Evolutionary conservation across 2,888 invertebrate species (phyloP), one percentile per base, ranked within the genome.

Genomic region (Drosophila cyrtoloma): DNA sequence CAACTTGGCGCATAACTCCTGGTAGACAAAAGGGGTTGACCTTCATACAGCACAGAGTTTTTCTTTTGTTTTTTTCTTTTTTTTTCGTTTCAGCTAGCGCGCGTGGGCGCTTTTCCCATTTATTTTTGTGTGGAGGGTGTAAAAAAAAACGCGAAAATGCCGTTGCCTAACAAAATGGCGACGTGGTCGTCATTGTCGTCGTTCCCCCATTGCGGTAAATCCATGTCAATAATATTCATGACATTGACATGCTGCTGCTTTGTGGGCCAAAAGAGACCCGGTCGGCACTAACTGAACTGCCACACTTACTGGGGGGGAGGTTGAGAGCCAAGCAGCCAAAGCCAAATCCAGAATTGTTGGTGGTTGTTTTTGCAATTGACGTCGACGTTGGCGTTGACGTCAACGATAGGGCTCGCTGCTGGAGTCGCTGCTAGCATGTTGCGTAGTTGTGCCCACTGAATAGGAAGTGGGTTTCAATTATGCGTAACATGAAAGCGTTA

Each of bases 201-300:
- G 22, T 35, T 35, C 26, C 51, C 56, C 57, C 28, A 56, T 69
- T 75, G 78, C 51, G 72, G 75, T 63, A 90, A 86, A 86, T 86
- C 79, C 84, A 86, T 86, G 86, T 86, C 86, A 90, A 86, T 86
- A 86, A 90, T 86, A 86, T 90, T 90, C 90, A 88, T 83, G 90
- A 83, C 89, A 90, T 86, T 90, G 86, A 90, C 89, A 86, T 90
- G 83, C 47, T 22, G 14, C 47, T 26, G 47, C 81, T 90, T 90
- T 85, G 87, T 89, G 85, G 82, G 79, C 70, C 82, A 84, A 74
- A 74, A 63, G 64, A 71, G 65, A 63, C 66, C 55, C 57, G 37
- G 10, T 69, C 58, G 65, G 55, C 64, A 56, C 39, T 35, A n/a
- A 51, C 47, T 47, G 47, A 47, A 35, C 53, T 56, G 59, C 55